Percentiles rank a stretch among this genome's conserved stretches.
Evolutionary conservation across 2,113 vertebrate species (phyloP).

Genomic region (Zonotrichia leucophrys): DNA sequence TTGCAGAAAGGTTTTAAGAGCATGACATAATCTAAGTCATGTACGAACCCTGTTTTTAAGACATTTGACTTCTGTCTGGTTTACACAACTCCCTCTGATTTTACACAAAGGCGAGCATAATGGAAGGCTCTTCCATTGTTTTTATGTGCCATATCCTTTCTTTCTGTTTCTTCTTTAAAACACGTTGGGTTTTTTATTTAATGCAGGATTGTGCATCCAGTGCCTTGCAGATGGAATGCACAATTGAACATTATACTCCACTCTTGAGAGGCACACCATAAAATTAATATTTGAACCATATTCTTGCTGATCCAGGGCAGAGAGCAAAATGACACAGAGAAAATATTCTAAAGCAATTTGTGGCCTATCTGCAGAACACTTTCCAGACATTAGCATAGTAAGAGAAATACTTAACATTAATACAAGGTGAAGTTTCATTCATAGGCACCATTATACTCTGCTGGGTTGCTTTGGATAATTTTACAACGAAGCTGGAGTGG

Average conservation of each 20-base stretch:
- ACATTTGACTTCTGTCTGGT: conserved; percentile 29
- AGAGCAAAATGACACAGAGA: conserved; percentile 35
- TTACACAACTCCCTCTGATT: conserved; percentile 5
- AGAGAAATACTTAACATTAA: conserved; percentile 30
- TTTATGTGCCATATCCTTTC: conserved; percentile 30
- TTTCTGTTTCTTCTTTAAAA: conserved; percentile 52
- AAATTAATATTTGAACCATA: conserved; percentile 66
- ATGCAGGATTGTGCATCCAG: conserved; percentile 22
- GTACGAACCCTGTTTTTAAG: not conserved
- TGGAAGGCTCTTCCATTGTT: conserved; percentile 20
- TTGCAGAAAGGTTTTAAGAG: conserved; percentile 4
- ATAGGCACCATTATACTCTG: not conserved
- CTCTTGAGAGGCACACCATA: conserved; percentile 53
- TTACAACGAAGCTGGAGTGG: not conserved
- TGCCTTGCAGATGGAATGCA: conserved; percentile 57
- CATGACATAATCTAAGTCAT: conserved; percentile 16
- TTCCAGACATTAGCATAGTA: conserved; percentile 19
- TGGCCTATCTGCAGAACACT: conserved; percentile 35
- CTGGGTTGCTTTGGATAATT: not conserved
- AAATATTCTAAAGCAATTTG: conserved; percentile 48
- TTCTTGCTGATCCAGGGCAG: conserved; percentile 35
- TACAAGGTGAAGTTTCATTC: not conserved
- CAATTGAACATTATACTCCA: conserved; percentile 50
- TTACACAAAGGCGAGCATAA: conserved; percentile 6
- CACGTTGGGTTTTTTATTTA: not conserved